Percentiles rank a stretch among this genome's conserved stretches.
phyloP scores from a whole-genome alignment of 2,888 invertebrate genomes.

The Cryptus armator region DNA sequence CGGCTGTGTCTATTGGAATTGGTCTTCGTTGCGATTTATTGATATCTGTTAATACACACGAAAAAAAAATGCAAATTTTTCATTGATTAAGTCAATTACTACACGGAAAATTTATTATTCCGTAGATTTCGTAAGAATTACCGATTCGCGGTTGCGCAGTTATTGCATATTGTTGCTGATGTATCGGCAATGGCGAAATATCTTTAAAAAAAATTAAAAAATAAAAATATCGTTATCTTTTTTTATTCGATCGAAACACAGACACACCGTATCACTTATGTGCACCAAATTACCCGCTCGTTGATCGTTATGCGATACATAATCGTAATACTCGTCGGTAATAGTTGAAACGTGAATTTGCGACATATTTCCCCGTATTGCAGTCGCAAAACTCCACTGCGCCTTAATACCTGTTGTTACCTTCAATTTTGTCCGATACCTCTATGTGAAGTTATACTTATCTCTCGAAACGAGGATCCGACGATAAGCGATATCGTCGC shows the following conservation, averaged over 20 bases:
- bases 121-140: background rate
- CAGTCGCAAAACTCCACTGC: slow-evolving; percentile 2
- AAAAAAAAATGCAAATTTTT: background rate
- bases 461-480: slow-evolving; percentile 35
- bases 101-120: background rate
- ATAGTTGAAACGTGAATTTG: slow-evolving; percentile 58
- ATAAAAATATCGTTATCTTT: slow-evolving; percentile 1
- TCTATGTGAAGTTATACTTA: slow-evolving; percentile 29
- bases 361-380: slow-evolving; percentile 52
- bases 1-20: slow-evolving; percentile 87
- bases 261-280: slow-evolving; percentile 1
- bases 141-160: slow-evolving; percentile 61
- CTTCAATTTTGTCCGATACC: background rate
- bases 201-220: slow-evolving; percentile 56
- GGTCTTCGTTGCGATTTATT: slow-evolving; percentile 84
- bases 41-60: slow-evolving; percentile 54
- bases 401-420: slow-evolving; percentile 2
- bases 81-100: too few relatives aligned
- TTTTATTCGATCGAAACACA: background rate
- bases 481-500: slow-evolving; percentile 64
- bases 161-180: slow-evolving; percentile 44
- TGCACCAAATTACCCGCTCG: slow-evolving; percentile 41
- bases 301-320: background rate
- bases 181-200: slow-evolving; percentile 42
- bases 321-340: slow-evolving; percentile 54